Conservation (phyloP, 2,113 vertebrate species). For the Saguinus midas region DNA sequence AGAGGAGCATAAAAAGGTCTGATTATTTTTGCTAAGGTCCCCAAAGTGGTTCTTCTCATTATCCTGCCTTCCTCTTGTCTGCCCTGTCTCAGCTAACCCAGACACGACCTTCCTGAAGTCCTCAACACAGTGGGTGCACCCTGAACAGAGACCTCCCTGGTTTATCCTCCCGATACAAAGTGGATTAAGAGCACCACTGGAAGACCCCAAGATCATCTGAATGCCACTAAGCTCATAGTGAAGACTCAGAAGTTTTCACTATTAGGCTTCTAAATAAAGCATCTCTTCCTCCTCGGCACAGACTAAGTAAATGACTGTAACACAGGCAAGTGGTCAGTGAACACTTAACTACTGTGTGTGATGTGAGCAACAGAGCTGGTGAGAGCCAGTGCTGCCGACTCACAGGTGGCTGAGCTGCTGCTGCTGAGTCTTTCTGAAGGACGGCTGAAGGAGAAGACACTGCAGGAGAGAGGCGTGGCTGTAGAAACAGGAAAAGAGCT, state of each 20-base stretch:
- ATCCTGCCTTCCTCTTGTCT: neutral
- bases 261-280: conserved; percentile 61
- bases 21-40: neutral
- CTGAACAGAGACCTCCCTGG: neutral
- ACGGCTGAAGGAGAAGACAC: neutral
- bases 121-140: neutral
- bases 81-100: neutral
- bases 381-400: neutral
- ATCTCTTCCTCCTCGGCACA: conserved; percentile 44
- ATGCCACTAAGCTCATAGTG: neutral
- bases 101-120: neutral
- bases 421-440: neutral
- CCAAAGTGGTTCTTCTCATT: neutral
- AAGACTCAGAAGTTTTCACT: neutral
- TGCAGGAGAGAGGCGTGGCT: neutral
- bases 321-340: conserved; percentile 30
- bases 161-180: neutral
- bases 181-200: neutral
- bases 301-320: conserved; percentile 57
- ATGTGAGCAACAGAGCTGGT: neutral
- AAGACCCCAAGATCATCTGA: neutral
- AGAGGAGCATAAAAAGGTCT: neutral
- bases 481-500: neutral
- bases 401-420: neutral
- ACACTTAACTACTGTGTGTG: neutral